Evolutionary conservation across 2,797 vertebrate species (phyloP), one percentile per base, ranked within the genome.

Genomic region (Acropternis orthonyx): DNA sequence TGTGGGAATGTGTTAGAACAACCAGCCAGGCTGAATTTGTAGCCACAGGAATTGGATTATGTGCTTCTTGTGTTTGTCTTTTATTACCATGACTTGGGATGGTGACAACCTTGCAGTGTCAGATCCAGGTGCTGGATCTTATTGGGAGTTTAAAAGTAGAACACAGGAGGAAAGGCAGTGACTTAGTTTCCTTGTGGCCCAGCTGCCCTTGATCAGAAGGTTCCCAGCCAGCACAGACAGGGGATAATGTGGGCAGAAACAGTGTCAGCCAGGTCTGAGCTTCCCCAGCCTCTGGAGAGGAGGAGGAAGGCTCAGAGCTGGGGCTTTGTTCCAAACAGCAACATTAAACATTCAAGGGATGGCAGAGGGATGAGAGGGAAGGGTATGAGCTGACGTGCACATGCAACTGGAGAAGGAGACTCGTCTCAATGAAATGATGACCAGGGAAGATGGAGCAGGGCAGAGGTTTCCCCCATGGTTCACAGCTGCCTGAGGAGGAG

Each of bases 401-500:
- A 28, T 66, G 67, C 8, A 0, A 9, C 56, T 78, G 88, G 21
- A 61, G 66, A 41, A 46, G 22, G 26, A 72, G 63, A 51, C 0
- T 14, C n/a, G 8, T 56, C 36, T 83, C 54, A 21, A 34, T 84
- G 95, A 58, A 66, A 71, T 46, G 63, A 73, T 88, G 65, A 55
- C 4, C 22, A 39, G 44, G 65, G 63, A 76, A 51, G 74, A 87
- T 67, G 71, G 72, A 85, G 39, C 65, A 78, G 39, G 80, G 66
- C 66, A 69, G 46, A 92, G 73, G 65, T 88, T 96, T 88, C 91
- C 82, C 82, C 90, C 93, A 6, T 2, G 30, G 72, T 67, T 96
- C 91, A 54, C 59, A 69, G 68, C 88, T 91, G 86, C 89, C 62
- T 83, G 77, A 81, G 58, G 61, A 92, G 88, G 80, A 92, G 76